Evolutionary conservation across 2,797 vertebrate species (phyloP), one percentile per base, ranked within the genome.

Genomic region (Myotis pilosus): DNA sequence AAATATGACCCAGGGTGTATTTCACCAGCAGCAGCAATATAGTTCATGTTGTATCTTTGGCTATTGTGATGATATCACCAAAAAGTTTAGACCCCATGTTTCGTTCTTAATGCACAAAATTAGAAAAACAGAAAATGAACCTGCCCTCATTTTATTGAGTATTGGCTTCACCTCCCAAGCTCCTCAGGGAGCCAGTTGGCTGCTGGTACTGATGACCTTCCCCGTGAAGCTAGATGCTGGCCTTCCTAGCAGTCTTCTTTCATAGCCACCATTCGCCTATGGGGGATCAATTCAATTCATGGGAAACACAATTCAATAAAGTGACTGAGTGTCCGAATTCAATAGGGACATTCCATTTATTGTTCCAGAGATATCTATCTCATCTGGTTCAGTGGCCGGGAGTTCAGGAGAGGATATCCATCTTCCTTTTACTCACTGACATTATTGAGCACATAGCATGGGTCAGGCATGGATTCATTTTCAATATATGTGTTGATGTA

Each of bases 141-240:
- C 89, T 36, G 13, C 13, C 13, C 8, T 44, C 28, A 6, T 16
- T 89, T 62, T 17, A 17, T 3, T 33, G 19, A 10, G 2, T 20
- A 0, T 44, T 44, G 66, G 22, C 36, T 30, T 76, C 23, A 6
- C 47, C 33, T 17, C 5, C 2, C 1, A 41, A 55, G 69, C 11
- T n/a, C 33, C 25, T 22, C 0, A 11, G 17, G 12, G 13, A 53
- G 47, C 8, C 16, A 0, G 3, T 8, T 15, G 4, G 8, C 11
- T 16, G 51, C 47, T 75, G 4, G 0, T 0, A 7, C 2, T 5
- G 49, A 13, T 41, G n/a, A 4, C 28, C 69, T 68, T 49, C 30
- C 80, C 49, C 6, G 12, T 1, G 30, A 71, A 41, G 47, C 23
- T 47, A 28, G 5, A 28, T 4, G 20, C 8, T 0, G 0, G 23